These are phyloP conservation scores for Microtus agrestis DNA, from an alignment of 2,797 vertebrate species.

Conservation along the genomic window DNA sequence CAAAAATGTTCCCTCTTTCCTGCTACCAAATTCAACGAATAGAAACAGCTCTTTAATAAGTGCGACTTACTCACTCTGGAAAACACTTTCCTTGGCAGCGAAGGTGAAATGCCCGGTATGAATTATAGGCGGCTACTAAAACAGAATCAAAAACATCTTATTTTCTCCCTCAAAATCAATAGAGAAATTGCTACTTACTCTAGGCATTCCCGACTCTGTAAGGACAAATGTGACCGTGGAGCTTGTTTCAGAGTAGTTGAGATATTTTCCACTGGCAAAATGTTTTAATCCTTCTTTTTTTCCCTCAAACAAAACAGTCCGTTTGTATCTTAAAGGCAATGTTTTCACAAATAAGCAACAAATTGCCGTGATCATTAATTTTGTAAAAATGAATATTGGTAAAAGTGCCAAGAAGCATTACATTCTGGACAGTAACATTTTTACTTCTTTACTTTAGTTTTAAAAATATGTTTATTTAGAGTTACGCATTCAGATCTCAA, in stretches of 20 bases:
- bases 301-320: not conserved
- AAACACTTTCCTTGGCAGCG: slow-evolving; percentile 56
- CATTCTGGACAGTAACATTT: slow-evolving; percentile 54
- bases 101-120: slow-evolving; percentile 39
- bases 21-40: slow-evolving; percentile 54
- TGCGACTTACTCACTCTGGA: slow-evolving; percentile 36
- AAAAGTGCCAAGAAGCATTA: slow-evolving; percentile 48
- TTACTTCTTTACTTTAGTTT: slow-evolving; percentile 35
- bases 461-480: slow-evolving; percentile 51
- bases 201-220: slow-evolving; percentile 12
- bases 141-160: slow-evolving; percentile 48
- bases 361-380: slow-evolving; percentile 31
- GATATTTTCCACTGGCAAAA: slow-evolving; percentile 2
- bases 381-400: slow-evolving; percentile 28
- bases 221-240: slow-evolving; percentile 25
- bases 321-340: slow-evolving; percentile 11
- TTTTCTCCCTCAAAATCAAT: slow-evolving; percentile 66
- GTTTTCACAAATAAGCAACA: slow-evolving; percentile 56
- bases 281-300: slow-evolving; percentile 17
- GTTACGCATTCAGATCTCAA: slow-evolving; percentile 13
- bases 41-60: slow-evolving; percentile 47
- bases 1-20: slow-evolving; percentile 52
- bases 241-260: slow-evolving; percentile 52
- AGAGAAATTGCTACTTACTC: slow-evolving; percentile 51
- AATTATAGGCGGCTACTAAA: slow-evolving; percentile 60